Evolutionary conservation across 2,797 vertebrate genomes (phyloP).

Genomic region (Erpetoichthys calabaricus): DNA sequence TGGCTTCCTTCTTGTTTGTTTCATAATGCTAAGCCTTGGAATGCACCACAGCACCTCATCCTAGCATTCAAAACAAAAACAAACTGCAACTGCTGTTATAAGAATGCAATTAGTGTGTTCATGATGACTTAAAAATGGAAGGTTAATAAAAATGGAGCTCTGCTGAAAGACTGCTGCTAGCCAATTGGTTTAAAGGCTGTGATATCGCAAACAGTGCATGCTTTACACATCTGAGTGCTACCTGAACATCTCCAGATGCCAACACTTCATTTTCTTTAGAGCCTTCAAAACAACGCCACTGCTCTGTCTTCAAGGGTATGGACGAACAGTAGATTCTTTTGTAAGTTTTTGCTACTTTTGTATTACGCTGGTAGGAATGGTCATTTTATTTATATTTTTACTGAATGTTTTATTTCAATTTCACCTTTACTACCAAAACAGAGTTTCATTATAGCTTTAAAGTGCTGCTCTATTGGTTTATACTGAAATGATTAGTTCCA

Average conservation of each 20-base stretch:
- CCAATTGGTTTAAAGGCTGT: not conserved
- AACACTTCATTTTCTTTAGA: conserved; percentile 10
- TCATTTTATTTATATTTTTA: conserved; percentile 35
- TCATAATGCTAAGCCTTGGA: too few species aligned
- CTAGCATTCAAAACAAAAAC: too few species aligned
- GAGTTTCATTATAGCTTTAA: conserved; percentile 35
- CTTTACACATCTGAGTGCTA: conserved; percentile 13
- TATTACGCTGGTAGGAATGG: conserved; percentile 41
- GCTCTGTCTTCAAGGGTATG: conserved; percentile 6
- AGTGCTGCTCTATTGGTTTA: conserved; percentile 22
- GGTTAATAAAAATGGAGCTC: too few species aligned
- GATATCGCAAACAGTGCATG: not conserved
- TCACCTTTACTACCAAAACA: conserved; percentile 22
- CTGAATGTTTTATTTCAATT: conserved; percentile 35
- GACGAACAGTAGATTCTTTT: conserved; percentile 22
- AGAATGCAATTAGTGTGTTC: too few species aligned
- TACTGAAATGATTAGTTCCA: conserved; percentile 1
- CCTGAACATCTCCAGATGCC: conserved; percentile 12
- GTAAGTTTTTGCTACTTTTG: conserved; percentile 51
- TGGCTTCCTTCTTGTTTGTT: too few species aligned
- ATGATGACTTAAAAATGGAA: too few species aligned
- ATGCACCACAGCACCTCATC: too few species aligned
- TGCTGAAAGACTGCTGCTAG: too few species aligned
- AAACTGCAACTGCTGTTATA: conserved; percentile 44
- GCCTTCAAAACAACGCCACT: not conserved